Percentiles rank a stretch among this genome's conserved stretches.
Evolutionary conservation across 2,888 invertebrate genomes (phyloP).

Genomic region (Drosophila emarginata): DNA sequence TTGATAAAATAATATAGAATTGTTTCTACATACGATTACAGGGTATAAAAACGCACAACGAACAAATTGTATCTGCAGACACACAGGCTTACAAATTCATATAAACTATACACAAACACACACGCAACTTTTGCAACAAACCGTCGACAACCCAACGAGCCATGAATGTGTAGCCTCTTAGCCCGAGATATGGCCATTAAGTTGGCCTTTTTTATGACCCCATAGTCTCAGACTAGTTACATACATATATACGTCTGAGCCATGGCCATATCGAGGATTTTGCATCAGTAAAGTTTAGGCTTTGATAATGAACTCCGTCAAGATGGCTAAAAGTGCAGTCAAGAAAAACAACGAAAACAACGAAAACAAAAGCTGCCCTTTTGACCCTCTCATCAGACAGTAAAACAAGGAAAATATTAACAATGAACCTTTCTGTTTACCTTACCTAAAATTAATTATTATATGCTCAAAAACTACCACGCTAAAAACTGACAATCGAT

Average conservation of each 20-base stretch:
- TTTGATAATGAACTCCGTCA: slow-evolving; percentile 34
- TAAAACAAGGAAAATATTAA: background rate
- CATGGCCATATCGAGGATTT: slow-evolving; percentile 29
- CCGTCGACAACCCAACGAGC: slow-evolving; percentile 59
- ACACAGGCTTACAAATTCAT: slow-evolving; percentile 4
- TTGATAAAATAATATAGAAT: background rate
- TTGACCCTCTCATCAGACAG: background rate
- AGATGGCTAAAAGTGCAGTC: background rate
- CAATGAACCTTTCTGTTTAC: background rate
- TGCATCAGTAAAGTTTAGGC: slow-evolving; percentile 40
- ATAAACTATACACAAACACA: slow-evolving; percentile 10
- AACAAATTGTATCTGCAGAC: slow-evolving; percentile 61
- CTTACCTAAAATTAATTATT: background rate
- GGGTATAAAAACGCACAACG: slow-evolving; percentile 28
- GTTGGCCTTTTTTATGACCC: slow-evolving; percentile 68
- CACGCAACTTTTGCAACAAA: slow-evolving; percentile 9
- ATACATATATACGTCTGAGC: slow-evolving; percentile 8
- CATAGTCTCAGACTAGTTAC: slow-evolving; percentile 54
- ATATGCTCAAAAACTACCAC: no score
- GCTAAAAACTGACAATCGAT: no score
- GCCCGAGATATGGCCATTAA: slow-evolving; percentile 76
- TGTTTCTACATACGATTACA: background rate
- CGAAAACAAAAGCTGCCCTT: background rate
- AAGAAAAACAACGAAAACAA: background rate
- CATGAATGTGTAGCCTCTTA: slow-evolving; percentile 74